A percentile compares a stretch with the other conserved stretches of the same genome.
phyloP scores from a whole-genome alignment of 1,140 invertebrate genomes.

The Ganaspis sp. region DNA sequence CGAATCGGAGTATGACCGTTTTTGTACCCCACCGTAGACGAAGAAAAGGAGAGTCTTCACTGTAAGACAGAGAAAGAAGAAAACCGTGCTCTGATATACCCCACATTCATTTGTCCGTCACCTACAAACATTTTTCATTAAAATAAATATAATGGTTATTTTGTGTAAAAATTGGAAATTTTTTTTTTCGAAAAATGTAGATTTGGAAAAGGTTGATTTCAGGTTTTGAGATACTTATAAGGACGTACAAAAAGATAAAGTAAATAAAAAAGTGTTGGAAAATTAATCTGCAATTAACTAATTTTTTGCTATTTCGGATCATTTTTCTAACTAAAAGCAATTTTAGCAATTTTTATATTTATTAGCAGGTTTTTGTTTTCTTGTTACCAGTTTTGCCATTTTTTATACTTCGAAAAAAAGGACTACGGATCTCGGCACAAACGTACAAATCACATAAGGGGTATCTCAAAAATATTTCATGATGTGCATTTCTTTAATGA shows the following conservation, averaged over 20 bases:
- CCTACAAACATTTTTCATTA: slow-evolving; percentile 23
- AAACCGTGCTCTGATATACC: slow-evolving; percentile 28
- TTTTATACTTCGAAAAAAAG: background rate
- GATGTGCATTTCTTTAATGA: too few species aligned
- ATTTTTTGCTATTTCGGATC: too few species aligned
- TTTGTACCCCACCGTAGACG: slow-evolving; percentile 55
- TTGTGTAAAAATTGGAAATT: background rate
- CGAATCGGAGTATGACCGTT: slow-evolving; percentile 70
- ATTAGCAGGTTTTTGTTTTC: too few species aligned
- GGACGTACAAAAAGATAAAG: too few species aligned
- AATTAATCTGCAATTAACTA: too few species aligned
- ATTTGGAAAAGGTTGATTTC: too few species aligned
- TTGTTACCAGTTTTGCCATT: too few species aligned
- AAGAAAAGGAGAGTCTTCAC: slow-evolving; percentile 36
- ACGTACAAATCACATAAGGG: background rate
- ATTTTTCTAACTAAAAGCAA: too few species aligned
- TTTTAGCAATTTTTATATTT: too few species aligned
- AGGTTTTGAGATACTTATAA: too few species aligned
- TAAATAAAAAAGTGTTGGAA: too few species aligned
- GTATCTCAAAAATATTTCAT: background rate
- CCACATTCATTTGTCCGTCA: slow-evolving; percentile 18
- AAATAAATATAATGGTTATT: slow-evolving; percentile 18
- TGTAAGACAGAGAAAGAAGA: slow-evolving; percentile 32
- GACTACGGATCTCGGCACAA: background rate
- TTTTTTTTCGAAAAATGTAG: too few species aligned